Conservation (phyloP, 2,113 vertebrate genomes). For the Oreochromis spilurus region DNA sequence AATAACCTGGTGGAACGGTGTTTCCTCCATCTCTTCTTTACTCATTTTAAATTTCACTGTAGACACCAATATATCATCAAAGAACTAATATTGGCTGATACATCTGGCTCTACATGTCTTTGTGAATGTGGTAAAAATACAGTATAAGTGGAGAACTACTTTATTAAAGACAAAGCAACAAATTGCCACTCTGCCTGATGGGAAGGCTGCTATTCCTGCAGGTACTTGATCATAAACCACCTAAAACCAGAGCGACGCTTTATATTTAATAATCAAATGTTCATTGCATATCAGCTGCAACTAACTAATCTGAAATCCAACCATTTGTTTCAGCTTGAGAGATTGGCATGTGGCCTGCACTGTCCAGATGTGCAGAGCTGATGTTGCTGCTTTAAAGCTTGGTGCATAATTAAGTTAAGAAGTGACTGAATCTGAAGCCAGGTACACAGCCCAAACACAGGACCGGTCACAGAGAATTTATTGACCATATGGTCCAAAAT, state of each 20-base stretch:
- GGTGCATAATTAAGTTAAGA: background rate
- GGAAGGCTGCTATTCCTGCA: background rate
- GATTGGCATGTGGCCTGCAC: background rate
- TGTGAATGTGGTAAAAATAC: background rate
- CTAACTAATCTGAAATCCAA: background rate
- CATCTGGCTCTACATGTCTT: background rate
- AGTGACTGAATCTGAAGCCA: background rate
- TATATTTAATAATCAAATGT: background rate
- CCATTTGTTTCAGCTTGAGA: background rate
- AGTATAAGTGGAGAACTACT: background rate
- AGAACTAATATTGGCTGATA: fast-evolving
- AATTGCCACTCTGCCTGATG: background rate
- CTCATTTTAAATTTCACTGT: background rate
- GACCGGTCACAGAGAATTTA: background rate
- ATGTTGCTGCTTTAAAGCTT: background rate
- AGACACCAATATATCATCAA: background rate
- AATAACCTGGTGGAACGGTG: background rate
- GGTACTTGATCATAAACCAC: background rate
- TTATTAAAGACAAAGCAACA: background rate
- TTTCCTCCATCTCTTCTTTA: background rate
- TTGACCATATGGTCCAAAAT: background rate
- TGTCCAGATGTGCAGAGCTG: conserved; percentile 34
- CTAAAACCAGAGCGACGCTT: background rate
- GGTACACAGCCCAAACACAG: background rate
- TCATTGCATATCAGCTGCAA: background rate